These are phyloP conservation scores for Penelope pileata DNA, from an alignment of 2,113 vertebrate genomes.

Conservation along the genomic window DNA sequence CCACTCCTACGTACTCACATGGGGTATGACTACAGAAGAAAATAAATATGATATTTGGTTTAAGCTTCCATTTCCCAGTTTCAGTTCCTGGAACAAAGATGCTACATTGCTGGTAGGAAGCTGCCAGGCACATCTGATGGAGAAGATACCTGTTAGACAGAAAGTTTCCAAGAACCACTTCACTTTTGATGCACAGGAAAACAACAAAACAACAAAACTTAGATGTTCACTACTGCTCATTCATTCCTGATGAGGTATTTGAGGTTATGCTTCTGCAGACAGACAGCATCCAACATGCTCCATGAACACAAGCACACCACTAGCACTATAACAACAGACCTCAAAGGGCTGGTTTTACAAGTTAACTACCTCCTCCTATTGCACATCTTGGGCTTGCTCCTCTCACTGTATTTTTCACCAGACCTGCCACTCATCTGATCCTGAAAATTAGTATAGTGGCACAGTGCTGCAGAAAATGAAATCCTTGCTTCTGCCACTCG, in stretches of 20 bases:
- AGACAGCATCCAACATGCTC: not conserved
- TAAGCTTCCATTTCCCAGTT: slow-evolving; percentile 85
- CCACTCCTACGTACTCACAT: slow-evolving; percentile 81
- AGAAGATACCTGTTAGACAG: slow-evolving; percentile 84
- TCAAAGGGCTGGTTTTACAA: not conserved
- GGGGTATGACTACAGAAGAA: slow-evolving; percentile 96
- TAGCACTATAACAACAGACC: not conserved
- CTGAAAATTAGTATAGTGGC: not conserved
- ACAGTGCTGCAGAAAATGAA: not conserved
- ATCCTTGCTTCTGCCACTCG: not conserved
- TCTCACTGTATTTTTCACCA: not conserved
- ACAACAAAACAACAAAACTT: not conserved
- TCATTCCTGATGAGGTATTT: not conserved
- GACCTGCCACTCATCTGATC: not conserved
- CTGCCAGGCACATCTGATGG: slow-evolving; percentile 82
- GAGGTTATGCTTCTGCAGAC: not conserved
- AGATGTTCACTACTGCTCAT: not conserved
- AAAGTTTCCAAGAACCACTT: not conserved
- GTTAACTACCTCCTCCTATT: not conserved
- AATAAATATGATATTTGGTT: slow-evolving; percentile 80
- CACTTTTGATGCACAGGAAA: not conserved
- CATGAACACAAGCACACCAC: not conserved
- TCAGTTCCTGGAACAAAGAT: slow-evolving; percentile 81
- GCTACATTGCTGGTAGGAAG: slow-evolving; percentile 61
- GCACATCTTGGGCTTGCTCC: not conserved